phyloP scores from a whole-genome alignment of 2,113 vertebrate genomes.

The Sylvia atricapilla region DNA sequence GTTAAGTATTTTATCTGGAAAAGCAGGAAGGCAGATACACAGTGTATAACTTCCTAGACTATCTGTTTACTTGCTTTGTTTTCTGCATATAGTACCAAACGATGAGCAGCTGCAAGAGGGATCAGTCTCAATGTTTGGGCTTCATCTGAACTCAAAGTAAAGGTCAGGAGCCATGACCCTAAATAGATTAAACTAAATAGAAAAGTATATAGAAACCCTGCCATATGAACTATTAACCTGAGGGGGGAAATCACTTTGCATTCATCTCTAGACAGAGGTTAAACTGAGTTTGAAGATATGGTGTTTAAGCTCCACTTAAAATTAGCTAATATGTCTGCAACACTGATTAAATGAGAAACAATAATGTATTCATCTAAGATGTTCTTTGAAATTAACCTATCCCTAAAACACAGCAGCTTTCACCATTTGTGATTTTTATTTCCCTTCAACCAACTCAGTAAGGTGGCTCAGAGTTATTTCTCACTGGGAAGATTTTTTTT shows the following conservation, averaged over 20 bases:
- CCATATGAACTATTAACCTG: neutral
- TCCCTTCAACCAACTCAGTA: neutral
- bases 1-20: neutral
- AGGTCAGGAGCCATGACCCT: neutral
- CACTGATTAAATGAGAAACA: neutral
- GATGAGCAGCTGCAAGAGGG: neutral
- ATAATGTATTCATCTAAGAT: neutral
- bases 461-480: neutral
- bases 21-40: neutral
- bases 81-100: neutral
- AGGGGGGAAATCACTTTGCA: neutral
- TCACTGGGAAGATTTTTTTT: neutral
- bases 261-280: neutral
- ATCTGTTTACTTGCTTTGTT: neutral
- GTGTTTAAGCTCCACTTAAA: neutral
- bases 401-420: neutral
- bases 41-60: neutral
- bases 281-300: neutral
- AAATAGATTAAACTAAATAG: neutral
- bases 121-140: neutral
- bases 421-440: neutral
- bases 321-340: neutral
- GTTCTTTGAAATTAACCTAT: neutral
- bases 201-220: neutral
- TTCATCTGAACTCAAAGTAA: neutral